Evolutionary conservation across 2,888 invertebrate genomes (phyloP).

Genomic region (Platycheirus albimanus): DNA sequence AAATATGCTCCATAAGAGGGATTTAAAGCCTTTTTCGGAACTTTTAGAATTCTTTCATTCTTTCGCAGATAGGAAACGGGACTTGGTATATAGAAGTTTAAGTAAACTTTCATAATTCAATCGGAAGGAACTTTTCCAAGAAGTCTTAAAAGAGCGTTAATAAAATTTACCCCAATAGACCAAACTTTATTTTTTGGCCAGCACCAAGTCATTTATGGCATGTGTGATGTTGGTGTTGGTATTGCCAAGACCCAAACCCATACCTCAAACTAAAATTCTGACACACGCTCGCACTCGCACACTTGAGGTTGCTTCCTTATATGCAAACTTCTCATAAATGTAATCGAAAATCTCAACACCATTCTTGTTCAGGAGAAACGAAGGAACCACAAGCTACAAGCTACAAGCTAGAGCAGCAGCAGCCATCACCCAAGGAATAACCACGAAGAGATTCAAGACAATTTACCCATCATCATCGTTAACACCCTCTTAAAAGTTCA

Average conservation of each 20-base stretch:
- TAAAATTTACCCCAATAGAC: conserved; percentile 63
- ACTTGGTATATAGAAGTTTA: conserved; percentile 1
- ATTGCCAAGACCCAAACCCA: not conserved
- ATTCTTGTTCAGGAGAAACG: conserved; percentile 30
- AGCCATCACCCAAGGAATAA: conserved; percentile 18
- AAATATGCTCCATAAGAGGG: conserved; percentile 29
- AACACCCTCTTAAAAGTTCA: conserved; percentile 73
- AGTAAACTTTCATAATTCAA: conserved; percentile 68
- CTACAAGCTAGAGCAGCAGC: conserved; percentile 11
- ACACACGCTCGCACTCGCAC: conserved; percentile 28
- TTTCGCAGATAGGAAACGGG: not conserved
- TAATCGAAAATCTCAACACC: conserved; percentile 70
- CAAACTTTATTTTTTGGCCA: conserved; percentile 64
- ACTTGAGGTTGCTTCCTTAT: conserved; percentile 31
- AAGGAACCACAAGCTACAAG: too few species aligned
- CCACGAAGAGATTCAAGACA: conserved; percentile 27
- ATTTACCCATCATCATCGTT: conserved; percentile 42
- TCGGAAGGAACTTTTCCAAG: conserved; percentile 61
- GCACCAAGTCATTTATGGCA: conserved; percentile 60
- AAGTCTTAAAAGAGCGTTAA: conserved; percentile 70
- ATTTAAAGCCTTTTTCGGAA: conserved; percentile 58
- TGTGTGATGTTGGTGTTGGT: conserved; percentile 22
- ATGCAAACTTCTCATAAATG: conserved; percentile 65
- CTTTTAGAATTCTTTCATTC: conserved; percentile 12
- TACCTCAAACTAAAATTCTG: conserved; percentile 18